phyloP scores from a whole-genome alignment of 2,113 vertebrate genomes.

The Lamprotornis superbus region DNA sequence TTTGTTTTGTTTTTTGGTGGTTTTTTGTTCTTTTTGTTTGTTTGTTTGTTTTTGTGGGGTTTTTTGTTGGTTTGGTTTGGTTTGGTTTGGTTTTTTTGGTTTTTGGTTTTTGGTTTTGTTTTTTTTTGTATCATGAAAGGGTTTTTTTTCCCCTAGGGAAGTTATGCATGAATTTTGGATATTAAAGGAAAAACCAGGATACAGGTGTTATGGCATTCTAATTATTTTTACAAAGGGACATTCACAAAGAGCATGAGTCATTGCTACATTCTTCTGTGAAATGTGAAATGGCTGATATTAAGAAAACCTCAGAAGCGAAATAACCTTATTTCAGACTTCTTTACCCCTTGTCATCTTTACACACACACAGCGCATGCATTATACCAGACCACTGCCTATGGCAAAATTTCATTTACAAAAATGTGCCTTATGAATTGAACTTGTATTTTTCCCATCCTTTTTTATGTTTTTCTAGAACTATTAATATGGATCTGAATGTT shows the following conservation, averaged over 20 bases:
- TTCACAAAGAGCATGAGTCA: neutral
- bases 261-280: neutral
- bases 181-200: neutral
- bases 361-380: neutral
- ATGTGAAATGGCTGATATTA: neutral
- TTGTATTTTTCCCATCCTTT: neutral
- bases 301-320: neutral
- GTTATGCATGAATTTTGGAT: neutral
- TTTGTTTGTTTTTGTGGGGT: neutral
- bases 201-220: neutral
- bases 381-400: neutral
- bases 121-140: neutral
- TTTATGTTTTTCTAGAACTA: neutral
- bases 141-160: neutral
- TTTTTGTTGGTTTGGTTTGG: neutral
- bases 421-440: neutral
- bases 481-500: constrained; percentile 5
- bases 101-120: neutral
- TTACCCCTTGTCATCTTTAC: neutral
- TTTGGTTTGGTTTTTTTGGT: too few species aligned
- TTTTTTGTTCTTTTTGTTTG: too few species aligned
- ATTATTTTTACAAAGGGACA: neutral
- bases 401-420: constrained; percentile 1
- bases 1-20: neutral
- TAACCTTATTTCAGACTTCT: neutral